Conservation (phyloP, 2,113 vertebrate genomes). For the Odontesthes bonariensis region DNA sequence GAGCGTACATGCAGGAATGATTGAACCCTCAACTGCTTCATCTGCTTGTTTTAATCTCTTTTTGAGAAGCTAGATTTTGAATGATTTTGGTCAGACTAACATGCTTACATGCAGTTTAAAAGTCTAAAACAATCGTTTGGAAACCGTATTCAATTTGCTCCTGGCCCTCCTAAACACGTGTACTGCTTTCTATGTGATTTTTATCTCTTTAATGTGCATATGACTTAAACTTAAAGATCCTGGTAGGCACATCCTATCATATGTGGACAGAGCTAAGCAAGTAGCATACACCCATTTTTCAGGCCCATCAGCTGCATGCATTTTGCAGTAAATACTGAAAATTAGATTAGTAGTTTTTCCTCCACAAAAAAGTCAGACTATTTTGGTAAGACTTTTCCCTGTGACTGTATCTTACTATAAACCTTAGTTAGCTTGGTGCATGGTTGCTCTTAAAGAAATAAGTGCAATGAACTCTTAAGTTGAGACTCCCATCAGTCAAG, state of each 20-base stretch:
- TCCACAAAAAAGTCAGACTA: not conserved
- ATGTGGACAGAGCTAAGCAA: not conserved
- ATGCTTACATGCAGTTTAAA: no score
- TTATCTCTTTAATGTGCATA: not conserved
- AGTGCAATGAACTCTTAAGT: constrained; percentile 22
- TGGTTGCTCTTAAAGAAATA: not conserved
- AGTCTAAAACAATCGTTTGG: no score
- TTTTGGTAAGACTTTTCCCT: not conserved
- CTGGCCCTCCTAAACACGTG: not conserved
- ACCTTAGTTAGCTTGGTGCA: not conserved
- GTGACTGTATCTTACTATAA: not conserved
- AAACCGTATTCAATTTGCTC: not conserved
- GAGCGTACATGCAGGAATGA: no score
- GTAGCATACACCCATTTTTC: not conserved
- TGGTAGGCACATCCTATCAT: not conserved
- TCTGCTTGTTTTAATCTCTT: no score
- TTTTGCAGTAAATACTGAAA: not conserved
- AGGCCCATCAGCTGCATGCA: not conserved
- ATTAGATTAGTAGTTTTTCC: not conserved
- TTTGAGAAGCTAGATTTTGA: no score
- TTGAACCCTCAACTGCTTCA: no score
- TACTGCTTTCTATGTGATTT: not conserved
- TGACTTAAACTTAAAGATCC: not conserved
- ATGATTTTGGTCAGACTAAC: no score
- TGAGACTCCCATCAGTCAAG: constrained; percentile 36